Evolutionary conservation across 1,140 invertebrate species (phyloP), one percentile per base, ranked within the genome.

Genomic region (Whitmania pigra): DNA sequence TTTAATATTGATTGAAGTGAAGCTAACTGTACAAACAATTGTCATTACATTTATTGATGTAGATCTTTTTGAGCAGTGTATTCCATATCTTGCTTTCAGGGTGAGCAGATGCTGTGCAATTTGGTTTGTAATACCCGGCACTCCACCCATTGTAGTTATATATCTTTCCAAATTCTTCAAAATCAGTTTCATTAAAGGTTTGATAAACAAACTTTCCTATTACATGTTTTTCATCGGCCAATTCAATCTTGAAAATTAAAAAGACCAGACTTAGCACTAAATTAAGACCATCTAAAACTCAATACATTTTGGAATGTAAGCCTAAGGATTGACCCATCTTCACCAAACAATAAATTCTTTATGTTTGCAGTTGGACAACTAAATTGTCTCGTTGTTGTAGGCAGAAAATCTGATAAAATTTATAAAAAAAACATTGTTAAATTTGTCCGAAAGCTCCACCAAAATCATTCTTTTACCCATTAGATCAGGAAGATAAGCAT

Each of bases 121-220:
- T 79, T 54, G 73, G 74, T 73, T 80, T 80, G 63, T 79, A 75
- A 55, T 75, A 78, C 3, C 78, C 78, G 25, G 74, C 73, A 22
- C 63, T 54, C 17, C 71, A 70, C 20, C 71, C 73, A n/a, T 75
- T 74, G 57, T 78, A 79, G 29, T 77, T 75, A 68, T 78, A 80
- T 60, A 76, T 40, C 13, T 67, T 69, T 29, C 72, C 73, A 76
- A 79, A 77, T n/a, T 74, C n/a, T 29, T 75, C 67, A 72, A 79
- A 80, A 72, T 80, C 78, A 29, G 75, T 72, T 49, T 78, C 75
- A 66, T 79, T 75, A 71, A 78, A 80, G 2, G 77, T 79, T 69
- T 72, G 63, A 72, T 80, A 79, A 5, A 76, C 55, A 36, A 80
- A 74, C 53, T 74, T 43, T 29, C 76, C 77, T 27, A 80, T 66